Base-by-base conservation (phyloP, 1,140 invertebrate genomes). In the Formica selysi region DNA sequence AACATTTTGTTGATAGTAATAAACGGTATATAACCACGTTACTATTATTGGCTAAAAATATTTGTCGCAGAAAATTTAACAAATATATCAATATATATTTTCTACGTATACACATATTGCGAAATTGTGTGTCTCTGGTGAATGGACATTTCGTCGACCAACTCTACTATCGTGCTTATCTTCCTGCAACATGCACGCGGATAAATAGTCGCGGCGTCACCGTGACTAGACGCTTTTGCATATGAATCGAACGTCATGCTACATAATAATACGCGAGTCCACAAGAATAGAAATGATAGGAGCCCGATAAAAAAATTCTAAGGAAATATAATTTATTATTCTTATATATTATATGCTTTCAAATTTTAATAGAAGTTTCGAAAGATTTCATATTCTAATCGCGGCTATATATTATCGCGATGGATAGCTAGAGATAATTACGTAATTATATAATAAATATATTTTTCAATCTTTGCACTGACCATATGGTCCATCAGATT, bases 171-270 rank as follows among this genome's bases (percentile, higher is more conserved):
- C 62, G 32, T 4, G 22, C 38, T 81, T 81, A 81, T 81, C 67
- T 81, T 29, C 3, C 16, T 32, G 38, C 26, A 32, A 70, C 51
- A 59, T 59, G 4, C 8, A 32, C 16, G 8, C 19, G 3, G 26
- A 26, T 51, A 71, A 51, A 71, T 71, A 71, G 32, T 3, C 16
- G 22, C n/a, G 87, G 86, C 83, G 87, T 91, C 90, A 93, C 64
- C 81, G 65, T 93, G 93, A 93, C 91, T 93, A 87, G 81, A 80
- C 87, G 85, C 59, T 79, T 79, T 78, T 73, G 44, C 32, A 70
- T 80, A 80, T 70, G 44, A 80, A 80, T 80, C 38, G 38, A 32
- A 73, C 67, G 32, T 57, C 48, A 71, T 57, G 48, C 36, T 29
- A 38, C 38, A 26, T 26, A 71, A 26, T 26, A 59, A n/a, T 81